These are phyloP conservation scores for Apis dorsata DNA, from an alignment of 1,140 invertebrate genomes.

Conservation along the genomic window DNA sequence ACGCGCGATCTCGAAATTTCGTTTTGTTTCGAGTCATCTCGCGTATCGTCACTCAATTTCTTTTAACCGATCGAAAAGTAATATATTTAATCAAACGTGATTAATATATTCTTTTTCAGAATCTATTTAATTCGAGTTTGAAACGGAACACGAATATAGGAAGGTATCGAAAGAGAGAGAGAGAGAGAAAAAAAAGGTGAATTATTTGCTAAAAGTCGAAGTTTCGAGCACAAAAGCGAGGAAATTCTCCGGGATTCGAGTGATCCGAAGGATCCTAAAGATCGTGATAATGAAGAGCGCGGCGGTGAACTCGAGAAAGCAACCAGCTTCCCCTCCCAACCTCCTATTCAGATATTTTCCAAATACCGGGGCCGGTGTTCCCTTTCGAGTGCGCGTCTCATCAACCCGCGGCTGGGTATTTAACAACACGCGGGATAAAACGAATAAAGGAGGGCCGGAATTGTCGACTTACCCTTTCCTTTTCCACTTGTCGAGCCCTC, in stretches of 20 bases:
- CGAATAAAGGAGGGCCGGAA: slow-evolving; percentile 15
- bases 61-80: too few species aligned
- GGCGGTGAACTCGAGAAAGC: background rate
- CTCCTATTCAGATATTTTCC: slow-evolving; percentile 20
- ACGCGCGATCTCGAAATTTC: background rate
- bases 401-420: slow-evolving; percentile 15
- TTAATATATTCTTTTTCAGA: too few species aligned
- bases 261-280: slow-evolving; percentile 17
- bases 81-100: too few species aligned
- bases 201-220: slow-evolving; percentile 7
- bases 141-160: background rate
- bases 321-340: background rate
- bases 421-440: slow-evolving; percentile 39
- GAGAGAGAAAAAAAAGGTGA: background rate
- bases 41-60: too few species aligned
- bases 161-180: too few species aligned
- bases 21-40: background rate
- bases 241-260: background rate
- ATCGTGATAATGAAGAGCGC: slow-evolving; percentile 28
- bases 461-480: slow-evolving; percentile 23
- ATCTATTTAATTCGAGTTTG: background rate
- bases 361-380: background rate
- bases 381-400: slow-evolving; percentile 27
- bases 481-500: background rate
- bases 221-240: slow-evolving; percentile 12